Evolutionary conservation across 2,113 vertebrate genomes (phyloP).

Genomic region (Engraulis encrasicolus): DNA sequence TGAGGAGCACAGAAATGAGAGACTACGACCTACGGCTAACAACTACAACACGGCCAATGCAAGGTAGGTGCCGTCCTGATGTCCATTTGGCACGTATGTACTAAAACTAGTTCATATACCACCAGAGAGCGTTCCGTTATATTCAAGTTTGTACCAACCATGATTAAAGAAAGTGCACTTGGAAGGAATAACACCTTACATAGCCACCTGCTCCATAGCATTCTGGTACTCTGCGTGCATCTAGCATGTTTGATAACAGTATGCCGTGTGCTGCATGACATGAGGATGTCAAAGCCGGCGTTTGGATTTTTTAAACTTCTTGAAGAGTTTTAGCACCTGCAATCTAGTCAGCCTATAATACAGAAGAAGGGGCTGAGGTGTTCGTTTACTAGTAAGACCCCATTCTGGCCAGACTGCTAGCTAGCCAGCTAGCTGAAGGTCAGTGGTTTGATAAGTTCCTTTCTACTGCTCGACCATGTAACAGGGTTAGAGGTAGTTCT

Average conservation of each 20-base stretch:
- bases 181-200: too few species aligned
- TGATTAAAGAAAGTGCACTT: neutral
- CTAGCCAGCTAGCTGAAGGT: slow-evolving; percentile 12
- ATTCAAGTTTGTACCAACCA: neutral
- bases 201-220: too few species aligned
- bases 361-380: too few species aligned
- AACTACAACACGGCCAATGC: neutral
- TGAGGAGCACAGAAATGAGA: slow-evolving; percentile 32
- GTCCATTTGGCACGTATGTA: neutral
- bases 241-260: too few species aligned
- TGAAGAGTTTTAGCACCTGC: too few species aligned
- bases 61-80: neutral
- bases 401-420: neutral
- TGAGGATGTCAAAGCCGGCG: too few species aligned
- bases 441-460: neutral
- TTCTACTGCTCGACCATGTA: too few species aligned
- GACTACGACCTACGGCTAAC: neutral
- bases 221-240: too few species aligned
- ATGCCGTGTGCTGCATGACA: too few species aligned
- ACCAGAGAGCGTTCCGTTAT: neutral
- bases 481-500: neutral
- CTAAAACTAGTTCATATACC: too few species aligned
- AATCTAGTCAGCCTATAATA: too few species aligned
- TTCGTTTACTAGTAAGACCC: neutral
- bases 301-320: too few species aligned